Evolutionary conservation across 1,140 invertebrate genomes (phyloP).

Genomic region (Nasonia vitripennis): DNA sequence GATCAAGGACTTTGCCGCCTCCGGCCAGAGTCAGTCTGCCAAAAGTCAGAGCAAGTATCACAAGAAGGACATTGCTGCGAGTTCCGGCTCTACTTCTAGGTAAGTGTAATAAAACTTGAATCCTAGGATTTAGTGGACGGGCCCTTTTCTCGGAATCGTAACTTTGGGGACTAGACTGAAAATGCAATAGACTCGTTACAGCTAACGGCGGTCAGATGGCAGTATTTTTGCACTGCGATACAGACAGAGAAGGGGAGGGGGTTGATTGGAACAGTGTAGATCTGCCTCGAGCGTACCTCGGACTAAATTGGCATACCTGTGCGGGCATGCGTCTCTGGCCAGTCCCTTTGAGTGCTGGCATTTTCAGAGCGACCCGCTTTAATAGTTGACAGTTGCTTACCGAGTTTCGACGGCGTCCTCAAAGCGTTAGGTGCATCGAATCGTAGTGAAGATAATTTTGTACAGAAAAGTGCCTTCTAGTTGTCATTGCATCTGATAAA

Average conservation of each 20-base stretch:
- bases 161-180: neutral
- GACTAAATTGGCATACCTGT: conserved; percentile 45
- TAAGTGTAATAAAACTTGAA: conserved; percentile 57
- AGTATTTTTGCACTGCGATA: conserved; percentile 18
- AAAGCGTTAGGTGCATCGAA: neutral
- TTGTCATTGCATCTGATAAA: neutral
- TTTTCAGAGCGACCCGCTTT: conserved; percentile 43
- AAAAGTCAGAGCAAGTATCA: conserved; percentile 71
- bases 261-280: neutral
- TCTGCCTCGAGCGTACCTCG: conserved; percentile 7
- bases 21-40: conserved; percentile 46
- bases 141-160: too few species aligned
- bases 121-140: too few species aligned
- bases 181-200: neutral
- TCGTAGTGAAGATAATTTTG: neutral
- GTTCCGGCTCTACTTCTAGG: conserved; percentile 86
- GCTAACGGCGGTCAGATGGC: neutral
- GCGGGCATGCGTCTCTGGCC: conserved; percentile 7
- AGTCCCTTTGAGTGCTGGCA: conserved; percentile 40
- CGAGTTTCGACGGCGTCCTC: neutral
- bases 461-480: neutral
- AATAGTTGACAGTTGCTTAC: conserved; percentile 7
- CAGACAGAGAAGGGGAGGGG: too few species aligned
- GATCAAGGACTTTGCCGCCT: conserved; percentile 63
- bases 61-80: conserved; percentile 79